Conservation (phyloP, 2,888 invertebrate species). For the Catocala sponsa region DNA sequence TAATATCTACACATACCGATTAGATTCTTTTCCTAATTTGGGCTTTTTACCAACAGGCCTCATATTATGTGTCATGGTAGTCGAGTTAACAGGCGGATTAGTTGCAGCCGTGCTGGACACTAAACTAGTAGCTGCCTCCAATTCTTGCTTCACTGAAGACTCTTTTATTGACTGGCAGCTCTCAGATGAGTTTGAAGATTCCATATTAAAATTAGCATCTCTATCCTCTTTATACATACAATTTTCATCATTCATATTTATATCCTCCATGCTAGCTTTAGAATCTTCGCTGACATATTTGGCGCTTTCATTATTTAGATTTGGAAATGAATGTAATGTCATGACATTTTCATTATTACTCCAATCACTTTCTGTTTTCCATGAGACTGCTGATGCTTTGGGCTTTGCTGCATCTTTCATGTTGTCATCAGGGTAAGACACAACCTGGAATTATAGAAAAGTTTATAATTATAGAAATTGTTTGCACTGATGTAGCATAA, state of each 20-base stretch:
- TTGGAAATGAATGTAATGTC: slow-evolving; percentile 75
- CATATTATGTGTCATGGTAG: slow-evolving; percentile 67
- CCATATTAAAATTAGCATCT: slow-evolving; percentile 84
- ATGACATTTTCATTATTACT: slow-evolving; percentile 75
- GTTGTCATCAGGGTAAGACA: slow-evolving; percentile 81
- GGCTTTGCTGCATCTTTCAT: slow-evolving; percentile 83
- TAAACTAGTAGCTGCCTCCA: slow-evolving; percentile 66
- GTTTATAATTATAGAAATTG: no score
- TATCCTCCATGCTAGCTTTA: slow-evolving; percentile 82
- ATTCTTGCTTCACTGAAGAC: slow-evolving; percentile 71
- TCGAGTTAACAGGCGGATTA: slow-evolving; percentile 70
- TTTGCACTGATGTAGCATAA: no score
- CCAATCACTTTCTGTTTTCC: slow-evolving; percentile 82
- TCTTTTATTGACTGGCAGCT: slow-evolving; percentile 84
- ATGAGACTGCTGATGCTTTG: slow-evolving; percentile 79
- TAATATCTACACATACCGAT: slow-evolving; percentile 61
- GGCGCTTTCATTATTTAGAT: slow-evolving; percentile 69
- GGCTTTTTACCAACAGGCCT: slow-evolving; percentile 73
- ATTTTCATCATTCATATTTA: slow-evolving; percentile 82
- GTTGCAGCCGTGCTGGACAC: slow-evolving; percentile 70
- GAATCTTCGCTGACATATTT: slow-evolving; percentile 84
- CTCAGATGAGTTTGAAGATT: slow-evolving; percentile 84
- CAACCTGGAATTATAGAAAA: slow-evolving; percentile 60
- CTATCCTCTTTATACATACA: slow-evolving; percentile 83
- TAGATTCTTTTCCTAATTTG: slow-evolving; percentile 79